phyloP scores from a whole-genome alignment of 2,113 vertebrate genomes.

The Laterallus jamaicensis region DNA sequence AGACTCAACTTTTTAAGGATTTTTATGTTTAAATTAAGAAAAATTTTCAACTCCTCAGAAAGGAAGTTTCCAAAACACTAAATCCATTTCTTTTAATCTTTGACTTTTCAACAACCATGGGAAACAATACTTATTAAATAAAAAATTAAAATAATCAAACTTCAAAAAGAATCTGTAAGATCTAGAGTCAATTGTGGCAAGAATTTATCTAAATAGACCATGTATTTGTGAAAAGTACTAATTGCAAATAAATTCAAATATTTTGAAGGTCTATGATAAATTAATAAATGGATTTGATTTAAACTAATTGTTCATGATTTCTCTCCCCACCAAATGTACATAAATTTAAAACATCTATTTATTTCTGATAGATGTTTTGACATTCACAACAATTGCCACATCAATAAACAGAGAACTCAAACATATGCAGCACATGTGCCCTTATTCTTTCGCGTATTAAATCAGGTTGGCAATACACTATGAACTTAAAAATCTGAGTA shows the following conservation, averaged over 20 bases:
- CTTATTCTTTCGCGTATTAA: not conserved
- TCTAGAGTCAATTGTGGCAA: not conserved
- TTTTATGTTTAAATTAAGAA: not conserved
- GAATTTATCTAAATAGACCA: not conserved
- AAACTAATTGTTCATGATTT: not conserved
- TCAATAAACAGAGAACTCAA: not conserved
- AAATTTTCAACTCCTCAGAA: not conserved
- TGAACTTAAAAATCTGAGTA: not conserved
- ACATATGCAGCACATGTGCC: not conserved
- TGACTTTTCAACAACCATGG: not conserved
- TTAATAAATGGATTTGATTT: not conserved
- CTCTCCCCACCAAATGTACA: fast-evolving
- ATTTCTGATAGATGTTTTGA: not conserved
- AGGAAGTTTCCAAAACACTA: not conserved
- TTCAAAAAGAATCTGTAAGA: not conserved
- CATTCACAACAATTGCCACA: not conserved
- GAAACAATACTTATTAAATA: not conserved
- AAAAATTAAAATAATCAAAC: not conserved
- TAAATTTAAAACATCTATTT: not conserved
- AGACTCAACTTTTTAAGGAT: not conserved
- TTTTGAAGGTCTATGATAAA: not conserved
- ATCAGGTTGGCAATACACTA: not conserved
- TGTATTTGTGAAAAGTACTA: not conserved
- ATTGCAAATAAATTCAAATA: not conserved
- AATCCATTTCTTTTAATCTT: not conserved